Conservation (phyloP, 2,888 invertebrate genomes). For the Pristionchus arcanus region DNA sequence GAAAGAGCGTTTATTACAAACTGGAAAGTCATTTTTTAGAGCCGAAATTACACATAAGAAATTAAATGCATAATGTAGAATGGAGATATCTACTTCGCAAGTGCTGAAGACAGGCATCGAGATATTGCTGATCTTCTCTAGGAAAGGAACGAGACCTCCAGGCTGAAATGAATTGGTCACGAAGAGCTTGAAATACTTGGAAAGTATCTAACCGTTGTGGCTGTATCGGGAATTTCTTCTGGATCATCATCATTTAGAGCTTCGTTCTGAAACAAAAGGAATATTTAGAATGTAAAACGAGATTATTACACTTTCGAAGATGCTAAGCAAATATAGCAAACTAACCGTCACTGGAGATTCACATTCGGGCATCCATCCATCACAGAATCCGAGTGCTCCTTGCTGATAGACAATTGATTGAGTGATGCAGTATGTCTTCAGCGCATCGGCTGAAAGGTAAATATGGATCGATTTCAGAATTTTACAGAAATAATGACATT, state of each 20-base stretch:
- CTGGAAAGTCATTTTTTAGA: neutral
- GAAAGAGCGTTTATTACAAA: neutral
- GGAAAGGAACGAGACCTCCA: neutral
- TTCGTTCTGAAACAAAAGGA: neutral
- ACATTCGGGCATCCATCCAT: conserved; percentile 47
- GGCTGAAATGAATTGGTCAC: neutral
- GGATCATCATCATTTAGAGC: neutral
- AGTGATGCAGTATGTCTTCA: conserved; percentile 8
- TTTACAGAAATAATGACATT: neutral
- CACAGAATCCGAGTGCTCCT: conserved; percentile 49
- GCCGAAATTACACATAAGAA: too few species aligned
- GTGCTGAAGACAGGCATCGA: neutral
- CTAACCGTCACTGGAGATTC: neutral
- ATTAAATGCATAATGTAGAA: neutral
- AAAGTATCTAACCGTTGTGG: neutral
- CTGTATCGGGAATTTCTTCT: neutral
- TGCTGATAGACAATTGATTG: conserved; percentile 18
- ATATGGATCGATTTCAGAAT: neutral
- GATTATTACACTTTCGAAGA: too few species aligned
- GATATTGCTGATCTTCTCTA: neutral
- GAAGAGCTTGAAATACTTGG: too few species aligned
- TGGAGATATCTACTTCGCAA: neutral
- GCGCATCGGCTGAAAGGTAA: neutral
- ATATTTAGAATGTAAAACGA: neutral
- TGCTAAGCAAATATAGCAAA: neutral